phyloP scores from a whole-genome alignment of 2,797 vertebrate species.

The Rallus crepitans region DNA sequence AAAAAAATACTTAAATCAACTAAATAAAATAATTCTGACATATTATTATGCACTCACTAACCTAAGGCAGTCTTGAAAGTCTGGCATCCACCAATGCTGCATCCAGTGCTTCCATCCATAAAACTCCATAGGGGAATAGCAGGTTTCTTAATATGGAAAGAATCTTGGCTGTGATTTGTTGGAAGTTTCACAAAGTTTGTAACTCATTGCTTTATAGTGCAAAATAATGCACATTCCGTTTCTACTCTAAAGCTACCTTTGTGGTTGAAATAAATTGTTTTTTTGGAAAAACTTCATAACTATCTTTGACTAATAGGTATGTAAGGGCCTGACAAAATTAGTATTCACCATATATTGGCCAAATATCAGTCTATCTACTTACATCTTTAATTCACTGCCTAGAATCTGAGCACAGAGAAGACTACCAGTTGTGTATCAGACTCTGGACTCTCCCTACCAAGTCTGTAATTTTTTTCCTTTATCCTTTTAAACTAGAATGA shows the following conservation, averaged over 20 bases:
- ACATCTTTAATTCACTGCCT: neutral
- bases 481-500: neutral
- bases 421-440: fast-evolving
- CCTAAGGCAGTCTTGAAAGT: neutral
- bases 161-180: neutral
- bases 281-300: neutral
- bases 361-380: neutral
- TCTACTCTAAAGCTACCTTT: neutral
- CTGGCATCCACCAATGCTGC: neutral
- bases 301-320: neutral
- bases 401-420: neutral
- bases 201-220: neutral
- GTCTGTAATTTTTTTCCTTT: neutral
- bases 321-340: neutral
- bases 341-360: neutral
- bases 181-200: neutral
- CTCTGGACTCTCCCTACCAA: neutral
- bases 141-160: neutral
- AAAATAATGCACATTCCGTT: neutral
- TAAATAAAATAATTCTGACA: neutral
- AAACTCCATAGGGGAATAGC: neutral
- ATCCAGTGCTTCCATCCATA: neutral
- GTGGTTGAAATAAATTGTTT: neutral
- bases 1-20: neutral
- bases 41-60: neutral